Conservation (phyloP, 2,797 vertebrate species). For the Centroberyx gerrardi region DNA sequence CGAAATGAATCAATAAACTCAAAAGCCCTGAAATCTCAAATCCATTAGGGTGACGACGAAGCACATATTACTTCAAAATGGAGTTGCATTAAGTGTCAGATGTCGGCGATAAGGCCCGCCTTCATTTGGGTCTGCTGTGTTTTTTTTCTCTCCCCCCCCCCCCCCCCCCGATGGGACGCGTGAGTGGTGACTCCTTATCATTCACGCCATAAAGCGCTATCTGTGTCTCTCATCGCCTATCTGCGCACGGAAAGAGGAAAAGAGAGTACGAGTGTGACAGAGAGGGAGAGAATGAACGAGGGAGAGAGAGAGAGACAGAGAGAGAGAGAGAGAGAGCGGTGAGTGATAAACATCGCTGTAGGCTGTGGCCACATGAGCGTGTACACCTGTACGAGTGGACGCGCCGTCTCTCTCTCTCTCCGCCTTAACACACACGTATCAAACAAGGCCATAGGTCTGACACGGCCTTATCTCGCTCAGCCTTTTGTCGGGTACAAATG, state of each 20-base stretch:
- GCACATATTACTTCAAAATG: slow-evolving; percentile 75
- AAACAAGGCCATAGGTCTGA: slow-evolving; percentile 73
- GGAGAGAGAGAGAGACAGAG: slow-evolving; percentile 52
- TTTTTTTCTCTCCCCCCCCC: slow-evolving; percentile 21
- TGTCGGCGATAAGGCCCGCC: slow-evolving; percentile 71
- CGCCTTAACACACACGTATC: slow-evolving; percentile 57
- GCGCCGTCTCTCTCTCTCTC: slow-evolving; percentile 25
- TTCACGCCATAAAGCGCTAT: slow-evolving; percentile 75
- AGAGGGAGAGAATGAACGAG: slow-evolving; percentile 68
- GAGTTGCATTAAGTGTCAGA: slow-evolving; percentile 79
- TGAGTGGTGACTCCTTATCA: slow-evolving; percentile 79
- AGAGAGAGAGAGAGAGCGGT: slow-evolving; percentile 62
- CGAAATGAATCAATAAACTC: slow-evolving; percentile 75
- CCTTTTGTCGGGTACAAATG: slow-evolving; percentile 56
- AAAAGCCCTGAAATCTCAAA: slow-evolving; percentile 69
- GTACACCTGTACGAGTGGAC: slow-evolving; percentile 76
- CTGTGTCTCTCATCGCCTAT: slow-evolving; percentile 76
- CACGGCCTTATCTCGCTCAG: slow-evolving; percentile 71
- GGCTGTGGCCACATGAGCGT: slow-evolving; percentile 65
- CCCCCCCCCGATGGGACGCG: slow-evolving; percentile 63
- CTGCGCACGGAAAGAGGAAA: slow-evolving; percentile 71
- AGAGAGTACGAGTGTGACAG: slow-evolving; percentile 61
- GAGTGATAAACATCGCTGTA: slow-evolving; percentile 73
- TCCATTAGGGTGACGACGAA: slow-evolving; percentile 66
- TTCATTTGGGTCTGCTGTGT: slow-evolving; percentile 75